These are phyloP conservation scores for Phanerotoma sp. DNA, from an alignment of 2,888 invertebrate species.

Conservation along the genomic window DNA sequence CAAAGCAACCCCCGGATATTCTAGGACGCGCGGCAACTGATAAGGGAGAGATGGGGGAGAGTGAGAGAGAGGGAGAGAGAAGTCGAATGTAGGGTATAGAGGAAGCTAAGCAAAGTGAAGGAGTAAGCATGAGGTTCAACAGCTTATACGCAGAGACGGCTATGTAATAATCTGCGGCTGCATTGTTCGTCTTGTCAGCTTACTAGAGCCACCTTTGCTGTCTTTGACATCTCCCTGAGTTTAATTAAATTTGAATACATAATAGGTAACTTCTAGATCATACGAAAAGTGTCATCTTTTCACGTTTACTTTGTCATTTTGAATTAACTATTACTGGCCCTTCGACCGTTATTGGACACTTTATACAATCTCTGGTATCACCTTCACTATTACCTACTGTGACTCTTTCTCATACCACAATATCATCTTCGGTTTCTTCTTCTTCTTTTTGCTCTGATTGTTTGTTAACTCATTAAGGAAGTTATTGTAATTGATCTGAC, in stretches of 20 bases:
- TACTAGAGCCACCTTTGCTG: constrained; percentile 38
- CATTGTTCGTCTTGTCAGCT: constrained; percentile 56
- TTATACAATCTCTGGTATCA: neutral
- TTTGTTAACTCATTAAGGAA: no score
- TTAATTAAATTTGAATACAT: constrained; percentile 56
- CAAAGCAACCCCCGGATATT: constrained; percentile 9
- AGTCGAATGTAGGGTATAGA: no score
- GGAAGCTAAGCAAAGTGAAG: constrained; percentile 12
- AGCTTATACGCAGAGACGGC: constrained; percentile 38
- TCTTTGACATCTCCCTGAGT: constrained; percentile 56
- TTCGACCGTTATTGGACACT: neutral
- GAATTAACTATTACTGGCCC: neutral
- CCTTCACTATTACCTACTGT: no score
- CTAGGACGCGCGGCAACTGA: no score
- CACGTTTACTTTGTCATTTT: no score
- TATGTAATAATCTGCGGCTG: constrained; percentile 57
- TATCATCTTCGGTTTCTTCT: no score
- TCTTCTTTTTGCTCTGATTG: no score
- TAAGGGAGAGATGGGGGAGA: no score
- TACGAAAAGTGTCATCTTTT: constrained; percentile 5
- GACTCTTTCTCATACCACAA: no score
- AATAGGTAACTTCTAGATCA: constrained; percentile 36
- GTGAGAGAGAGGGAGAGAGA: no score
- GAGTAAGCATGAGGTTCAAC: constrained; percentile 17
- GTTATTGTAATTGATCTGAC: no score